Evolutionary conservation across 1,140 invertebrate genomes (phyloP).

Genomic region (Bathynomus jamesi): DNA sequence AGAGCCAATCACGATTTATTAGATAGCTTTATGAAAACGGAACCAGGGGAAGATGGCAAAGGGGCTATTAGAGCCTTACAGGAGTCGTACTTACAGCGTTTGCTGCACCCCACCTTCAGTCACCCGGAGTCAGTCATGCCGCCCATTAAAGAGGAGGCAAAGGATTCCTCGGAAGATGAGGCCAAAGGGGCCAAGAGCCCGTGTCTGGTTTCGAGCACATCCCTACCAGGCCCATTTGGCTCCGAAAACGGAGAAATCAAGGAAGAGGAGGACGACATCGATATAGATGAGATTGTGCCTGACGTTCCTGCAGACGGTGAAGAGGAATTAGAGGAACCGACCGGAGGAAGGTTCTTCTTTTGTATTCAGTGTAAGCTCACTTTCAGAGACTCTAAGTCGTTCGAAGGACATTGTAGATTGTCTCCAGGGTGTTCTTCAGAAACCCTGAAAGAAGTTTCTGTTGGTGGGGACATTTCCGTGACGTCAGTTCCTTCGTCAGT

Average conservation of each 20-base stretch:
- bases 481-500: slow-evolving; percentile 27
- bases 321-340: slow-evolving; percentile 24
- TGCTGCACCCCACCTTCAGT: slow-evolving; percentile 13
- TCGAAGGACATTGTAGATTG: slow-evolving; percentile 31
- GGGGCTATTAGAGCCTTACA: slow-evolving; percentile 10
- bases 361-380: slow-evolving; percentile 36
- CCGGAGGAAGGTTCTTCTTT: slow-evolving; percentile 30
- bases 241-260: slow-evolving; percentile 32
- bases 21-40: slow-evolving; percentile 32
- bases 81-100: slow-evolving; percentile 29
- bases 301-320: slow-evolving; percentile 23
- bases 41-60: slow-evolving; percentile 21
- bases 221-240: slow-evolving; percentile 18
- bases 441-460: slow-evolving; percentile 27
- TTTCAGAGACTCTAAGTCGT: slow-evolving; percentile 31
- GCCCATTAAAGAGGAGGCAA: slow-evolving; percentile 6
- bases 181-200: not conserved
- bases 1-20: slow-evolving; percentile 68
- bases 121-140: slow-evolving; percentile 5
- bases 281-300: slow-evolving; percentile 22
- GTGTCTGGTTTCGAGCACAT: not conserved
- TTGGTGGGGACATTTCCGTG: slow-evolving; percentile 27
- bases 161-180: not conserved
- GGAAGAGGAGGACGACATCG: slow-evolving; percentile 30
- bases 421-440: slow-evolving; percentile 31